Evolutionary conservation across 2,888 invertebrate species (phyloP).

Genomic region (Cataglyphis altisquamis): DNA sequence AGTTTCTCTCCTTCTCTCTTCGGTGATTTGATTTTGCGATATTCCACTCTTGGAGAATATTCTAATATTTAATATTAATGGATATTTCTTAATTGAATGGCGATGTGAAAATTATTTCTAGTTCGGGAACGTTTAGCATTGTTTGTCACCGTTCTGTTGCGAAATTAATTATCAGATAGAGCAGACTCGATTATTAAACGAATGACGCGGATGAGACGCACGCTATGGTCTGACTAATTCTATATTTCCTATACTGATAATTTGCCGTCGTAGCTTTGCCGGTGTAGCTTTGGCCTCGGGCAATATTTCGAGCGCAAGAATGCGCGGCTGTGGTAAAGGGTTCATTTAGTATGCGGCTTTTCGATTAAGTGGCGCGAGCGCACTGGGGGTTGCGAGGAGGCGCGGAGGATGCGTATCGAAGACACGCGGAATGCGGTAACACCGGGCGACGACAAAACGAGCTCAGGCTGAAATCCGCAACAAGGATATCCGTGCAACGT

Average conservation of each 20-base stretch:
- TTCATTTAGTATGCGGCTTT: conserved; percentile 54
- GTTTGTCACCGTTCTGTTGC: conserved; percentile 13
- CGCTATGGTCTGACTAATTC: conserved; percentile 18
- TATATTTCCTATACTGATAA: conserved; percentile 41
- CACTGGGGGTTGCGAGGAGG: neutral
- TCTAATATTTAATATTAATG: neutral
- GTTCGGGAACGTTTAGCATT: conserved; percentile 19
- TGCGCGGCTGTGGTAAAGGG: conserved; percentile 42
- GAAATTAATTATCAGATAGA: conserved; percentile 33
- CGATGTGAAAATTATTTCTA: conserved; percentile 26
- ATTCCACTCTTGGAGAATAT: neutral
- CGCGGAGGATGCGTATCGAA: conserved; percentile 34
- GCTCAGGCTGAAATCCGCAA: conserved; percentile 43
- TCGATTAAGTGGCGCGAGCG: conserved; percentile 50
- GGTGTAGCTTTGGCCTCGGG: neutral
- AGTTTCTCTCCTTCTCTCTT: neutral
- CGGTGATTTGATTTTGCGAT: neutral
- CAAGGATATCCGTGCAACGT: conserved; percentile 38
- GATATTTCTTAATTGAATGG: conserved; percentile 26
- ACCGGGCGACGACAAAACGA: conserved; percentile 44
- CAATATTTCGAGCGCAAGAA: conserved; percentile 38
- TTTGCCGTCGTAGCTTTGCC: conserved; percentile 15
- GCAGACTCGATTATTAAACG: conserved; percentile 37
- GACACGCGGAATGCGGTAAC: conserved; percentile 45
- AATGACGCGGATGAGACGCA: neutral